These are phyloP conservation scores for Heliconius eleuchia DNA, from an alignment of 1,140 invertebrate species.

Conservation along the genomic window DNA sequence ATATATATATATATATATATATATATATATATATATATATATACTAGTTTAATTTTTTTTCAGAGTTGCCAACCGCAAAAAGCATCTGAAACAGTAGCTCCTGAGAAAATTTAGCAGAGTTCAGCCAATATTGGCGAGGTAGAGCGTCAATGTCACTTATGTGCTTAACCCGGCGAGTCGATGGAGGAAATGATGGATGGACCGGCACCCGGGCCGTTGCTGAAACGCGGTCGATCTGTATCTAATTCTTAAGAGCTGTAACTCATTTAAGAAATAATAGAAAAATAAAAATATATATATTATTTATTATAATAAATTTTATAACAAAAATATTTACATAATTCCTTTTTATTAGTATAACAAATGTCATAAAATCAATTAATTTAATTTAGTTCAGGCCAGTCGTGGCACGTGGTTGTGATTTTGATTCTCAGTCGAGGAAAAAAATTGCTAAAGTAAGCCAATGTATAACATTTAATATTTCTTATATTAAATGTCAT, in stretches of 20 bases:
- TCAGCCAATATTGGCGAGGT: constrained; percentile 37
- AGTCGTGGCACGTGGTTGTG: no score
- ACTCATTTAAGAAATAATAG: neutral
- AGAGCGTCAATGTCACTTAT: constrained; percentile 79
- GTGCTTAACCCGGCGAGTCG: constrained; percentile 78
- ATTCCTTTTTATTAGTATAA: no score
- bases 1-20: no score
- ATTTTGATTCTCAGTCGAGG: no score
- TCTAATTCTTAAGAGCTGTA: constrained; percentile 54
- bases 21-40: no score
- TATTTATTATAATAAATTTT: neutral
- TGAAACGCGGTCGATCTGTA: constrained; percentile 56
- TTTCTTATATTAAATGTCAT: neutral
- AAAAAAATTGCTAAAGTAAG: no score
- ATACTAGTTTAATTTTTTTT: neutral
- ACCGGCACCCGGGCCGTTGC: constrained; percentile 62
- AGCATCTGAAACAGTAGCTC: neutral
- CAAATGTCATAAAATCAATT: no score
- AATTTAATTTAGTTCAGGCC: no score
- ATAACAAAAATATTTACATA: no score
- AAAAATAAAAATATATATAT: no score
- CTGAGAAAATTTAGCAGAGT: constrained; percentile 32
- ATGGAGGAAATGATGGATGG: constrained; percentile 79
- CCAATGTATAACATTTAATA: neutral
- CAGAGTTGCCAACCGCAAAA: neutral